These are phyloP conservation scores for Bombus superbus DNA, from an alignment of 1,140 invertebrate species.

Conservation along the genomic window DNA sequence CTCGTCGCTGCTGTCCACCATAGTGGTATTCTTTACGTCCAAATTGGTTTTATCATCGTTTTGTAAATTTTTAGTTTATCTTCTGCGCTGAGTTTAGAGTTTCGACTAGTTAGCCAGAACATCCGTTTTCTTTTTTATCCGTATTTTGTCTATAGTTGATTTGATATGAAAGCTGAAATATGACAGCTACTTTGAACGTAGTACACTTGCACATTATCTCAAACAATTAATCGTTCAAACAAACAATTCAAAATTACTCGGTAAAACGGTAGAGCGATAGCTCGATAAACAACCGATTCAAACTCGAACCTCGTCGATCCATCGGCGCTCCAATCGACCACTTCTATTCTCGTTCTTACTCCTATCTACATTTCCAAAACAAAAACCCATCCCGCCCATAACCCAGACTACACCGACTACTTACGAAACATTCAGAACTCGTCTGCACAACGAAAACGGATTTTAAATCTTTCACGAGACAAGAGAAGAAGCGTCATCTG, in stretches of 20 bases:
- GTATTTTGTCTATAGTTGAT: no score
- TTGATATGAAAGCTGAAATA: background rate
- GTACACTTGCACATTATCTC: no score
- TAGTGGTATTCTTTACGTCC: no score
- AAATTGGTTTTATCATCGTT: no score
- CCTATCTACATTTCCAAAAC: background rate
- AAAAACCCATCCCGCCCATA: background rate
- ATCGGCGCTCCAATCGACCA: background rate
- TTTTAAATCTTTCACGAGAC: background rate
- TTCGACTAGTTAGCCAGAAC: no score
- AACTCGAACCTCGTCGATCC: background rate
- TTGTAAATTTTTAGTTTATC: no score
- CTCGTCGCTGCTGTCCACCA: no score
- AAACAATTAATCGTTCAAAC: background rate
- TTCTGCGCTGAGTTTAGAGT: no score
- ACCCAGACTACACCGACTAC: background rate
- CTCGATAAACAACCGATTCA: background rate
- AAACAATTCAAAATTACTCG: background rate
- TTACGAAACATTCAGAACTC: slow-evolving; percentile 12
- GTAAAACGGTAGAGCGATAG: background rate
- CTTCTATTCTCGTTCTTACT: background rate
- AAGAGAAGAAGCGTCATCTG: slow-evolving; percentile 11
- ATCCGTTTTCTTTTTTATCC: no score
- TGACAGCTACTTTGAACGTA: background rate
- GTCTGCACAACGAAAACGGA: background rate